phyloP scores from a whole-genome alignment of 1,140 invertebrate genomes.

The Nephila pilipes region DNA sequence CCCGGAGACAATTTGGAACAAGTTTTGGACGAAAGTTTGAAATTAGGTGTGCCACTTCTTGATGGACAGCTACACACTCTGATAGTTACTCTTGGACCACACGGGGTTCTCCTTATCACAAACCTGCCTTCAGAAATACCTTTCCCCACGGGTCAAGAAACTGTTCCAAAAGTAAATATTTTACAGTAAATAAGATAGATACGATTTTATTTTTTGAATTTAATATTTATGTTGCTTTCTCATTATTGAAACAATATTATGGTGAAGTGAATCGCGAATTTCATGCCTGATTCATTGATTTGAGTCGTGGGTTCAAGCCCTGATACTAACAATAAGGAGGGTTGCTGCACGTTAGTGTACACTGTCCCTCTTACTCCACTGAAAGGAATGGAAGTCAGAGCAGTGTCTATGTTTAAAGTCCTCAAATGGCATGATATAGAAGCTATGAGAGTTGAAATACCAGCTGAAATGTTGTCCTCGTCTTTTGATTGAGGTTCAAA shows the following conservation, averaged over 20 bases:
- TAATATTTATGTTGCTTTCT: not conserved
- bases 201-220: not conserved
- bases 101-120: slow-evolving; percentile 82
- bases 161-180: not conserved
- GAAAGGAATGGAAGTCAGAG: too few relatives aligned
- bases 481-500: too few relatives aligned
- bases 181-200: not conserved
- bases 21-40: not conserved
- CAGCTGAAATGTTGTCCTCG: too few relatives aligned
- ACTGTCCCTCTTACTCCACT: too few relatives aligned
- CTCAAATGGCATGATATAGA: too few relatives aligned
- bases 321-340: too few relatives aligned
- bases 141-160: slow-evolving; percentile 79
- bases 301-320: too few relatives aligned
- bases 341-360: too few relatives aligned
- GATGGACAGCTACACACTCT: slow-evolving; percentile 47
- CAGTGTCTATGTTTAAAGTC: too few relatives aligned
- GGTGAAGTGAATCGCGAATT: too few relatives aligned
- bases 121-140: slow-evolving; percentile 1
- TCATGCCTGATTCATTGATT: too few relatives aligned
- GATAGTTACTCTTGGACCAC: slow-evolving; percentile 79
- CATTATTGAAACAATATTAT: not conserved
- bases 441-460: too few relatives aligned
- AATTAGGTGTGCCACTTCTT: slow-evolving; percentile 4
- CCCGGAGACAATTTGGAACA: not conserved